phyloP scores from a whole-genome alignment of 1,140 invertebrate species.

The Pollicipes pollicipes region DNA sequence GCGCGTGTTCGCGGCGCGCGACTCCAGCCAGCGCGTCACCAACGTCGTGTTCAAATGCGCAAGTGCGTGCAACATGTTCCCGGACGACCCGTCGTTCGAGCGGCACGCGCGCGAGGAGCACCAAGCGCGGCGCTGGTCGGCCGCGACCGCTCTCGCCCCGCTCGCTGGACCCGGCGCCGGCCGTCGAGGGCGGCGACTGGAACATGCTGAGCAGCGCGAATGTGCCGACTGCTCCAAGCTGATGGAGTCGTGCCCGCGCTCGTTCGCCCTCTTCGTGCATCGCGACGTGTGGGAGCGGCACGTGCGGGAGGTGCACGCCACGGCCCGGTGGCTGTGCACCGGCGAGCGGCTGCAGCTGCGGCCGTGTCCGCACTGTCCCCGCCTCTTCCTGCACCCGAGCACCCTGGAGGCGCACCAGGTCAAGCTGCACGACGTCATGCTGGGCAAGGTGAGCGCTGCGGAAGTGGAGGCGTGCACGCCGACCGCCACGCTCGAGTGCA shows the following conservation, averaged over 20 bases:
- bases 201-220: not conserved
- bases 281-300: not conserved
- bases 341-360: not conserved
- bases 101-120: not conserved
- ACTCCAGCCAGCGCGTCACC: not conserved
- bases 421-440: not conserved
- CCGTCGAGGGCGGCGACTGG: not conserved
- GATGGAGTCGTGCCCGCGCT: not conserved
- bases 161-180: not conserved
- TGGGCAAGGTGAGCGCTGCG: not conserved
- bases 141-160: too few species aligned
- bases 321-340: not conserved
- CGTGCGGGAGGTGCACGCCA: not conserved
- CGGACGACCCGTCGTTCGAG: not conserved
- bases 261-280: not conserved
- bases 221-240: not conserved
- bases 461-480: not conserved
- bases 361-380: not conserved
- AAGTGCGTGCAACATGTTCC: not conserved
- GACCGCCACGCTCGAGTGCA: not conserved
- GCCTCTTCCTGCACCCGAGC: not conserved
- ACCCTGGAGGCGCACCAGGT: not conserved
- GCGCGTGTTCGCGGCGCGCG: not conserved
- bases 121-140: too few species aligned
- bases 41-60: not conserved